Evolutionary conservation across 1,140 invertebrate genomes (phyloP).

Genomic region (Conopomorpha cramerella): DNA sequence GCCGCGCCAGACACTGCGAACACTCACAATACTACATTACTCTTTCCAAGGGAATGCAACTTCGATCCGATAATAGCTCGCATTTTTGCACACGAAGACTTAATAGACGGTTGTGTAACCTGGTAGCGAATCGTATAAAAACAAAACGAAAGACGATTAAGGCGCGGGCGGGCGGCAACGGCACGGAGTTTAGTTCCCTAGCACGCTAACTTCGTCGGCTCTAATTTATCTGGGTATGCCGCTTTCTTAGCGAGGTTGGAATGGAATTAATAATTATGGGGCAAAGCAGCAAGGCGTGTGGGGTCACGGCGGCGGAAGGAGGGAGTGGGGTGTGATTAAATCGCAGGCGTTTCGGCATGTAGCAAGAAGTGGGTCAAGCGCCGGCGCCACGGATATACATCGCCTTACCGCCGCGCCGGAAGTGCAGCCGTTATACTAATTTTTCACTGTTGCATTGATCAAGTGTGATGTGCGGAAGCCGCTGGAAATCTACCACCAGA

Average conservation of each 20-base stretch:
- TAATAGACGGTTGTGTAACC: too few species aligned
- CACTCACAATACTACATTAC: slow-evolving; percentile 11
- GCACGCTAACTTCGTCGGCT: slow-evolving; percentile 14
- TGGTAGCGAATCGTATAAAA: too few species aligned
- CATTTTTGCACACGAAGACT: too few species aligned
- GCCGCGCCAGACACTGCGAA: slow-evolving; percentile 11
- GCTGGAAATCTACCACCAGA: too few species aligned
- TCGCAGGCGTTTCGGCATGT: slow-evolving; percentile 54
- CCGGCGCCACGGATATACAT: slow-evolving; percentile 49
- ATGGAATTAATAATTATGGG: slow-evolving; percentile 49
- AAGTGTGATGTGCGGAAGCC: too few species aligned
- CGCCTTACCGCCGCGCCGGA: slow-evolving; percentile 48
- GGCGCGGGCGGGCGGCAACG: too few species aligned
- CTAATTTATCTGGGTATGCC: slow-evolving; percentile 23
- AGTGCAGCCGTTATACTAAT: slow-evolving; percentile 40
- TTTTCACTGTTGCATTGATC: too few species aligned
- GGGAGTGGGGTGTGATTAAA: slow-evolving; percentile 47
- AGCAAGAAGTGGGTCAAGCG: slow-evolving; percentile 55
- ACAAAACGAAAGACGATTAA: too few species aligned
- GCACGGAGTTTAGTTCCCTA: too few species aligned
- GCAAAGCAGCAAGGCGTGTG: slow-evolving; percentile 42
- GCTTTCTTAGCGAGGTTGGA: slow-evolving; percentile 28
- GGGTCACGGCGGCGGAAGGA: slow-evolving; percentile 34
- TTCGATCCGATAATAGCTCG: slow-evolving; percentile 1
- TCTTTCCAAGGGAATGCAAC: slow-evolving; percentile 10